A percentile compares a stretch with the other conserved stretches of the same genome.
phyloP scores from a whole-genome alignment of 2,888 invertebrate species.

The Drosophila ustulata region DNA sequence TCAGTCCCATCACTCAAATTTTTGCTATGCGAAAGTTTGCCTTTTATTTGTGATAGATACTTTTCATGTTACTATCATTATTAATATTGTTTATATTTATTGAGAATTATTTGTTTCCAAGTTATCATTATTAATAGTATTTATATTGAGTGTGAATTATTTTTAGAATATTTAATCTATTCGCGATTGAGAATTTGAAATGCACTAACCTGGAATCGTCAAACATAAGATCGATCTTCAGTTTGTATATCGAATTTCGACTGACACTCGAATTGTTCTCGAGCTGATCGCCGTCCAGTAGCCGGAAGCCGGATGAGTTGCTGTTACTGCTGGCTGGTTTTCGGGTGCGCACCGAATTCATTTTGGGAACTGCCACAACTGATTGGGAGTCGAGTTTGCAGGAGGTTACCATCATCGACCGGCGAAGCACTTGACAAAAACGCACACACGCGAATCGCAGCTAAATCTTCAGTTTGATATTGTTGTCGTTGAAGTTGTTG shows the following conservation, averaged over 20 bases:
- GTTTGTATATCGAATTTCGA: conserved; percentile 90
- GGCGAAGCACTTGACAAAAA: conserved; percentile 12
- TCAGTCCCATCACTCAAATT: too few species aligned
- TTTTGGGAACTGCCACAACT: conserved; percentile 82
- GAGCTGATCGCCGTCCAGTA: conserved; percentile 84
- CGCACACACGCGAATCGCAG: conserved; percentile 36
- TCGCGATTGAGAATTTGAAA: too few species aligned
- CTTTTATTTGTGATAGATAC: too few species aligned
- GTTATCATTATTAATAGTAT: too few species aligned
- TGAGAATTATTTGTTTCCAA: too few species aligned
- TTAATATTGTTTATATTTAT: too few species aligned
- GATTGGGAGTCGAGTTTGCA: conserved; percentile 84
- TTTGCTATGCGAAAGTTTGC: too few species aligned
- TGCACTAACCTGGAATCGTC: conserved; percentile 88
- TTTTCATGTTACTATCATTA: too few species aligned
- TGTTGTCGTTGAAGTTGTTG: neutral
- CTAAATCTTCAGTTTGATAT: neutral
- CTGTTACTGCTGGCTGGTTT: conserved; percentile 78
- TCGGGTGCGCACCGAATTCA: conserved; percentile 77
- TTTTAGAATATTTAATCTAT: too few species aligned
- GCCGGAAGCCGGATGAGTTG: conserved; percentile 84
- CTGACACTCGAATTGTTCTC: conserved; percentile 85
- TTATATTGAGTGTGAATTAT: too few species aligned
- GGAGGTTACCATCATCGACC: conserved; percentile 84
- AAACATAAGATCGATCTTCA: conserved; percentile 94